Conservation (phyloP, 1,140 invertebrate genomes). For the Atta texana region DNA sequence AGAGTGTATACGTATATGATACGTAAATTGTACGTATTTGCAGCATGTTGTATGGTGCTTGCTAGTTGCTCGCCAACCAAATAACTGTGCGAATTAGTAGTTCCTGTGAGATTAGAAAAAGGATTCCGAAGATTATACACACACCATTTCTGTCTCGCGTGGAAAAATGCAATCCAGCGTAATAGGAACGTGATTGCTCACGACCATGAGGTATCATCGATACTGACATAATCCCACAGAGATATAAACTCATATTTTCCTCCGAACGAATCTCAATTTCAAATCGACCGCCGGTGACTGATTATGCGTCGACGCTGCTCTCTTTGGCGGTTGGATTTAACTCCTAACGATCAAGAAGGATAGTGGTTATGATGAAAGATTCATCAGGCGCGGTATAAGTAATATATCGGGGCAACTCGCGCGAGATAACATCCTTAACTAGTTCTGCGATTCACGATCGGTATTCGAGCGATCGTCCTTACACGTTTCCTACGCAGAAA, state of each 20-base stretch:
- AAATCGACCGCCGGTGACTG: conserved; percentile 1
- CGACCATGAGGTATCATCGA: neutral
- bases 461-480: conserved; percentile 9
- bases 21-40: neutral
- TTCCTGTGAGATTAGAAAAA: neutral
- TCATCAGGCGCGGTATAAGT: conserved; percentile 50
- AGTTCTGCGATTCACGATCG: conserved; percentile 20
- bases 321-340: conserved; percentile 1
- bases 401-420: conserved; percentile 36
- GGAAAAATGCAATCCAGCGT: conserved; percentile 8
- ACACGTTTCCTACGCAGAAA: neutral
- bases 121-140: neutral
- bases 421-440: conserved; percentile 47
- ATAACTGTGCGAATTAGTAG: neutral
- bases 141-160: neutral
- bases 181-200: conserved; percentile 1
- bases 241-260: conserved; percentile 14
- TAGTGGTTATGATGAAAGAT: conserved; percentile 52
- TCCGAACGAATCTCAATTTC: conserved; percentile 32
- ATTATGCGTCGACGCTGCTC: conserved; percentile 11
- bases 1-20: neutral
- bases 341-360: conserved; percentile 34
- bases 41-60: neutral
- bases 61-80: neutral
- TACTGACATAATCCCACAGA: conserved; percentile 14